Base-by-base conservation (phyloP, 1,140 invertebrate species). In the Ylistrum balloti region DNA sequence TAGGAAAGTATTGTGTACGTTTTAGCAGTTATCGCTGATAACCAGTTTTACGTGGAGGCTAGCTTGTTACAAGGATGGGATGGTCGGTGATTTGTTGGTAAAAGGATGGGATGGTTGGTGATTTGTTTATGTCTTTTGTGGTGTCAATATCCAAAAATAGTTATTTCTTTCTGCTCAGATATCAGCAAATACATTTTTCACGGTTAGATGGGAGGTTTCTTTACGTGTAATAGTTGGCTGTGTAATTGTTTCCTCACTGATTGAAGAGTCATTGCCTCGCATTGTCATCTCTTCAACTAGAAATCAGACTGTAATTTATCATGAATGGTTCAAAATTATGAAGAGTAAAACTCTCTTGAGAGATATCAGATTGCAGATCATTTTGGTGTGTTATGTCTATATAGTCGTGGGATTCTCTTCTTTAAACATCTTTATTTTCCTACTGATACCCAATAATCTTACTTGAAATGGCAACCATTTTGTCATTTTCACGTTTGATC, bases 151-250 rank as follows among this genome's bases (percentile, higher is more conserved):
- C 56, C n/a, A 74, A 74, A 74, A 74, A 74, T 74, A 74, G 56
- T 74, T 74, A 74, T 74, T 74, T 74, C 56, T 74, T n/a, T 74
- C 56, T 74, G 56, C 22, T 74, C 56, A 74, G 56, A 74, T 74
- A 74, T 74, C 56, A 74, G n/a, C 56, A 74, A 74, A 74, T 74
- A 28, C 56, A 74, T 74, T 74, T 48, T 74, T 74, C 56, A 74
- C 56, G 5, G 9, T n/a, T 7, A 74, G n/a, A 74, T 74, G 56
- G 28, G 22, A n/a, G n/a, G 56, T 28, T 74, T 1, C 22, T n/a
- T 28, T n/a, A 28, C 28, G n/a, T 74, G 56, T 74, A 28, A 17
- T 74, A n/a, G 56, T 74, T 28, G 9, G n/a, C 9, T 0, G n/a
- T 74, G n/a, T 74, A 74, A 74, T 74, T 74, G 28, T 74, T 74